Evolutionary conservation across 2,113 vertebrate species (phyloP), one percentile per base, ranked within the genome.

Genomic region (Scortum barcoo): DNA sequence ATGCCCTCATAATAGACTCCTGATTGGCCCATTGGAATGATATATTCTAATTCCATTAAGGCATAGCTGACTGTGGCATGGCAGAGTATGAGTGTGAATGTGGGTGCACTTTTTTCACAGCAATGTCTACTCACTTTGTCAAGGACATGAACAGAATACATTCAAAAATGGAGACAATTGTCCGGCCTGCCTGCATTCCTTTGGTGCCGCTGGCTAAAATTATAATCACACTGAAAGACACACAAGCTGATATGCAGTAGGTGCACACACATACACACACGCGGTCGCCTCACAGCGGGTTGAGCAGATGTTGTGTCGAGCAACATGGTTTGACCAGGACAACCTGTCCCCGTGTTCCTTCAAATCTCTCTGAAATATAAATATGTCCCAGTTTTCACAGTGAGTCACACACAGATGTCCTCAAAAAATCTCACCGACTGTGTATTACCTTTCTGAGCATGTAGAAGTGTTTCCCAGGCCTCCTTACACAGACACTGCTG

Each of bases 1-100:
- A 61, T 77, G 28, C 33, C 60, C 75, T 74, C 67, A 81, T 93
- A 90, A 92, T 90, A 90, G 73, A 83, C 76, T 42, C 3, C 76
- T 90, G 89, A 92, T 91, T 84, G 80, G 84, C 78, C 60, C 62
- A 82, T 88, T 89, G 67, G 46, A 83, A 79, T 88, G 86, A 89
- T 80, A 80, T 88, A 89, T 89, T 90, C 72, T 87, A 81, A 92
- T 88, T 28, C 70, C 74, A 78, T 90, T 72, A 76, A 68, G 44
- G 63, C 76, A 65, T 50, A 60, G 62, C 87, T 81, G 84, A 65
- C 62, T 78, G 53, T 50, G 78, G 80, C 79, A 91, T 78, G 70
- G 57, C 48, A 63, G 44, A 8, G 40, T 42, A 0, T 60, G n/a
- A 73, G 57, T 62, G 7, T 82, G 62, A 24, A 33, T 83, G 69